A percentile compares a stretch with the other conserved stretches of the same genome.
These are phyloP conservation scores for Xenentodon cancila DNA, from an alignment of 2,797 vertebrate species.

Conservation along the genomic window DNA sequence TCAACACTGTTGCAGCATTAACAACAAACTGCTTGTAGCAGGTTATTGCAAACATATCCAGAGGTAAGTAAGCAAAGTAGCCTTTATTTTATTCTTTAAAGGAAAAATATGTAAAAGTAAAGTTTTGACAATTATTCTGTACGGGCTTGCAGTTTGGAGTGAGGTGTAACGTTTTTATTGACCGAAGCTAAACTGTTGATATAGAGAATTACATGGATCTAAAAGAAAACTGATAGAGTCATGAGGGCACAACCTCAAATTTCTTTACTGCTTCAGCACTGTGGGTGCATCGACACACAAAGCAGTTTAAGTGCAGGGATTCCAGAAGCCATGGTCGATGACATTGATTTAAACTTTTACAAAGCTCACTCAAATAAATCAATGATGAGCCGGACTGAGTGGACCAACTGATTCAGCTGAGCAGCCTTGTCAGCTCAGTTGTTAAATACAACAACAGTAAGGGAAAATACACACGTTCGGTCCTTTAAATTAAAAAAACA, in stretches of 20 bases:
- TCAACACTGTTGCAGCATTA: no score
- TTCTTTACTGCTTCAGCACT: not conserved
- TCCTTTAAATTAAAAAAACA: no score
- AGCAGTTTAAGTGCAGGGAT: not conserved
- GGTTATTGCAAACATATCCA: no score
- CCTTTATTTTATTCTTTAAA: no score
- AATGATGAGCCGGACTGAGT: not conserved
- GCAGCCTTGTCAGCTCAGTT: not conserved
- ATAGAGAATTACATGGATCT: no score
- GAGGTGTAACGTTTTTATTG: no score
- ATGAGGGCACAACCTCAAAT: not conserved
- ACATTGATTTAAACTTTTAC: not conserved
- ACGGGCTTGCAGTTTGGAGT: no score
- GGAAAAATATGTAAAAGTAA: no score
- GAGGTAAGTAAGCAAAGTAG: no score
- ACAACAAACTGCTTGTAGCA: no score
- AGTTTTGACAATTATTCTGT: no score
- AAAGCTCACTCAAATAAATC: not conserved
- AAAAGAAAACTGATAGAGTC: not conserved
- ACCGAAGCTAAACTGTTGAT: no score
- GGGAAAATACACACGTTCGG: not conserved
- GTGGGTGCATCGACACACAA: not conserved
- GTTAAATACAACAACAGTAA: not conserved
- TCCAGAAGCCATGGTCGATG: not conserved
- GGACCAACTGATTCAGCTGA: not conserved